Conservation (phyloP, 2,888 invertebrate species). For the Catocala fraxini region DNA sequence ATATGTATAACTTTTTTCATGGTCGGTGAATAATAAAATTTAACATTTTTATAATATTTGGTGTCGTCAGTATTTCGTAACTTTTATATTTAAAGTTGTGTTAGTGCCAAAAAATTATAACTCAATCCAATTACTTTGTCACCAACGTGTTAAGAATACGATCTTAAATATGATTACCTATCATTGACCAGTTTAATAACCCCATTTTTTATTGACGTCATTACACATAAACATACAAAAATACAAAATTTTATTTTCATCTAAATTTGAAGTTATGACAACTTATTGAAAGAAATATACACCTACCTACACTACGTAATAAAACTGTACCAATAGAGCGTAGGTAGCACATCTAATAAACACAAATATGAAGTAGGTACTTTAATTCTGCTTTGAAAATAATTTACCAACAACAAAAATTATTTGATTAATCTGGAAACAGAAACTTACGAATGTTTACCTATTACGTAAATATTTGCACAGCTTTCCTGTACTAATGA, state of each 20-base stretch:
- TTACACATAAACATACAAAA: conserved; percentile 8
- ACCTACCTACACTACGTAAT: neutral
- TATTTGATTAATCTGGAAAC: no score
- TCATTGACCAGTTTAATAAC: conserved; percentile 2
- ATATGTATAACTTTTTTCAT: no score
- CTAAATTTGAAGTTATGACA: conserved; percentile 11
- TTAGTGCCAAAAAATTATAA: no score
- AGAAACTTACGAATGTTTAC: no score
- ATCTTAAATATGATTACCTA: no score
- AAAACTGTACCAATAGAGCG: neutral
- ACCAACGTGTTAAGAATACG: no score
- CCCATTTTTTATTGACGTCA: conserved; percentile 20
- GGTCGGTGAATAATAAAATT: no score
- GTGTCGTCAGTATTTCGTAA: no score
- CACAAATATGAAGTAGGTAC: conserved; percentile 7
- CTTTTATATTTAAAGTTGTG: no score
- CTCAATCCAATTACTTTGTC: no score
- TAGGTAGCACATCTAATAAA: conserved; percentile 2
- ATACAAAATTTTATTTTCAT: neutral
- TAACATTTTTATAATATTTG: no score
- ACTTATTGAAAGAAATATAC: conserved; percentile 9
- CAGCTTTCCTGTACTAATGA: conserved; percentile 32
- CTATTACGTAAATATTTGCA: conserved; percentile 7
- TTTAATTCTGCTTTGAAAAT: neutral
- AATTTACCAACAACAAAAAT: no score